A percentile compares a stretch with the other conserved stretches of the same genome.
Conservation (phyloP, 2,113 vertebrate genomes). For the Salvelinus fontinalis region DNA sequence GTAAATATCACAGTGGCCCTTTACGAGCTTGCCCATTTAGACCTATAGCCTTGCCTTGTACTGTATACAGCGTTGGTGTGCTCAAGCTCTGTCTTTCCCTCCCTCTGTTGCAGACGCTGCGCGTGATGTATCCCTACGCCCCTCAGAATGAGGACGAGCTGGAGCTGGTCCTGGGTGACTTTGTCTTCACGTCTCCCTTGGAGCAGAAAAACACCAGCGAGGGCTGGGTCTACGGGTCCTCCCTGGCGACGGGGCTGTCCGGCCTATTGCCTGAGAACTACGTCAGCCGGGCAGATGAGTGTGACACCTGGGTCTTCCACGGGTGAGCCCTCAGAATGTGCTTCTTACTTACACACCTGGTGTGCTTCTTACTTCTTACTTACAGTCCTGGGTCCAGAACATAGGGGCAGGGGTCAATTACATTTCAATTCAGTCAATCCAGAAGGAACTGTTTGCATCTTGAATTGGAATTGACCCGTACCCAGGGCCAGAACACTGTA, state of each 20-base stretch:
- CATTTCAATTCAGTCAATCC: no score
- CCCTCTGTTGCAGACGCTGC: constrained; percentile 73
- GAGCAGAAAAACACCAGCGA: constrained; percentile 85
- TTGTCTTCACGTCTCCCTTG: constrained; percentile 86
- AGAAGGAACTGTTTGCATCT: no score
- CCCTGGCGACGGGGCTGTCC: constrained; percentile 80
- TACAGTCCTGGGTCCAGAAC: no score
- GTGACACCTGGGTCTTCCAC: constrained; percentile 87
- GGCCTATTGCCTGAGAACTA: constrained; percentile 89
- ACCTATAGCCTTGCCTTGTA: no score
- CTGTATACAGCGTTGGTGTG: no score
- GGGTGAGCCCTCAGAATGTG: constrained; percentile 69
- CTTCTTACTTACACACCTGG: background rate
- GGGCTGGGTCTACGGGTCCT: constrained; percentile 87
- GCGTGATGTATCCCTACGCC: constrained; percentile 86
- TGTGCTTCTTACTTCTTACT: no score
- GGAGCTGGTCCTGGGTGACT: constrained; percentile 85
- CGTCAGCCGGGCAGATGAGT: constrained; percentile 84
- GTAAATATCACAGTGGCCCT: no score
- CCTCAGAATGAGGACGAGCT: constrained; percentile 89
- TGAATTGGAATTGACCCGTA: no score
- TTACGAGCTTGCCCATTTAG: no score
- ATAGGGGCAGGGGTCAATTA: no score
- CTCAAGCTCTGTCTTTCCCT: background rate
- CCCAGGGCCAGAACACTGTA: no score